Evolutionary conservation across 2,113 vertebrate genomes (phyloP).

Genomic region (Thunnus thynnus): DNA sequence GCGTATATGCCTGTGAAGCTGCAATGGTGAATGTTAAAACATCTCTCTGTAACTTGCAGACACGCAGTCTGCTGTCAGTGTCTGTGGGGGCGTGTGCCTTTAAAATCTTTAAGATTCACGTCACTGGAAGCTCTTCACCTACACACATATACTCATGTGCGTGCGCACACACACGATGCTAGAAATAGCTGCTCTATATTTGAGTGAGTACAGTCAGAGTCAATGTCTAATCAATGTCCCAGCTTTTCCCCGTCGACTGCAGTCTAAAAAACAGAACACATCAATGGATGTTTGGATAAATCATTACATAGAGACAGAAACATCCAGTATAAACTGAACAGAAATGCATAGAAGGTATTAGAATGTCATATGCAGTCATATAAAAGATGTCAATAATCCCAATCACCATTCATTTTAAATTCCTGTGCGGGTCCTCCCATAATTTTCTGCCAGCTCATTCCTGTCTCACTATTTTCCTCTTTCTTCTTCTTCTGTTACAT

Average conservation of each 20-base stretch:
- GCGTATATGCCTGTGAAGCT: background rate
- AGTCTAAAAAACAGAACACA: conserved; percentile 43
- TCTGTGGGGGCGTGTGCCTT: conserved; percentile 54
- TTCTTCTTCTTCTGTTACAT: background rate
- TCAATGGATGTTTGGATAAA: conserved; percentile 9
- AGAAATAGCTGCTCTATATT: conserved; percentile 82
- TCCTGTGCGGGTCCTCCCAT: background rate
- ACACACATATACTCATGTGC: conserved; percentile 34
- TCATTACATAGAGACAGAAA: conserved; percentile 5
- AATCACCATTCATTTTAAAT: conserved; percentile 12
- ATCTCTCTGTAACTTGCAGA: conserved; percentile 24
- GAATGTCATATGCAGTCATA: background rate
- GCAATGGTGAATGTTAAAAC: background rate
- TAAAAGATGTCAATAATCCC: conserved; percentile 3
- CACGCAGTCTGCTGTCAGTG: conserved; percentile 30
- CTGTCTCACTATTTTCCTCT: background rate
- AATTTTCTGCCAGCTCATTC: conserved; percentile 15
- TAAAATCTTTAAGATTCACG: conserved; percentile 65
- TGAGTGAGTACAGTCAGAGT: conserved; percentile 77
- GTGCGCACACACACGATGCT: conserved; percentile 21
- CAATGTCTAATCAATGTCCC: conserved; percentile 78
- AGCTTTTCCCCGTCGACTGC: conserved; percentile 52
- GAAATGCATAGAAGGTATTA: background rate
- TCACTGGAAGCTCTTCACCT: conserved; percentile 60
- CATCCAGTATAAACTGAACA: background rate